phyloP scores from a whole-genome alignment of 2,797 vertebrate genomes.

The Agapornis canus region DNA sequence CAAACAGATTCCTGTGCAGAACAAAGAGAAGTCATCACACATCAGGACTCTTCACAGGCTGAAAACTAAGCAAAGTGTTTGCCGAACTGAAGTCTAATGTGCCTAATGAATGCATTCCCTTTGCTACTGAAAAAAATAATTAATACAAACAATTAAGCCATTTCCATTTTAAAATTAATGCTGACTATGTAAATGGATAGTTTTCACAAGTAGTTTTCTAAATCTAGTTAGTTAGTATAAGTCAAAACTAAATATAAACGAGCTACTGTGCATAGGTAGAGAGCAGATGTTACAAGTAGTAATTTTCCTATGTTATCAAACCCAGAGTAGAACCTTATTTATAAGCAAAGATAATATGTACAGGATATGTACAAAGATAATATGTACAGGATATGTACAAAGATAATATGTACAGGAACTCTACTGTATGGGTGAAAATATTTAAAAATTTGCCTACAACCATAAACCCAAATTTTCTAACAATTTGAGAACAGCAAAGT shows the following conservation, averaged over 20 bases:
- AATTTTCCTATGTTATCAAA: neutral
- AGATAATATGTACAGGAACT: neutral
- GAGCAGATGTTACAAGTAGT: neutral
- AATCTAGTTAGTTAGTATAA: neutral
- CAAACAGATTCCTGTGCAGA: neutral
- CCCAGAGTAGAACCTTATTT: neutral
- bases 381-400: no score
- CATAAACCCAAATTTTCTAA: neutral
- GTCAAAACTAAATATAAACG: neutral
- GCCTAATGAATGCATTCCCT: neutral
- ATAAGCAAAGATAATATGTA: neutral
- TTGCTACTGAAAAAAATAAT: neutral
- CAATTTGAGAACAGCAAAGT: neutral
- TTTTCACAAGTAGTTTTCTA: neutral
- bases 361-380: no score
- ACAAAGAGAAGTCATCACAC: neutral
- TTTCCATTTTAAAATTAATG: constrained; percentile 2
- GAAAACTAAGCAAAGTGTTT: neutral
- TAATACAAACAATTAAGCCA: neutral
- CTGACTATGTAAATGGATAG: neutral
- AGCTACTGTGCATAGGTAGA: neutral
- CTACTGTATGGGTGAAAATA: neutral
- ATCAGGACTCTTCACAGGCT: neutral
- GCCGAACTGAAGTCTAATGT: neutral
- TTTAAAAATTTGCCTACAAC: neutral